Evolutionary conservation across 1,140 invertebrate genomes (phyloP).

Genomic region (Argopecten irradians): DNA sequence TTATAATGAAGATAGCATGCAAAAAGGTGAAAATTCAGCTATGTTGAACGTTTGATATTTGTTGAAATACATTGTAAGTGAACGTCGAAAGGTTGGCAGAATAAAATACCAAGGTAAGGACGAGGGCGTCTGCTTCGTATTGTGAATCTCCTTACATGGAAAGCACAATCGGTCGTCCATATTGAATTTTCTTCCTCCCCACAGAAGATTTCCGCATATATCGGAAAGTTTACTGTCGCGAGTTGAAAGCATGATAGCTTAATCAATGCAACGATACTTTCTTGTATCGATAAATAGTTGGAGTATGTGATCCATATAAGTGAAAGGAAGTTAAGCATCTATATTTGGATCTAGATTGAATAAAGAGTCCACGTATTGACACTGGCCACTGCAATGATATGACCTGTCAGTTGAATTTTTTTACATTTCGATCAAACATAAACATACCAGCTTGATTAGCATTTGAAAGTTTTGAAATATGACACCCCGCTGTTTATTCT

Average conservation of each 20-base stretch:
- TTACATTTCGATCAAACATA: too few relatives aligned
- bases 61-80: background rate
- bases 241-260: background rate
- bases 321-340: background rate
- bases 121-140: background rate
- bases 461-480: too few relatives aligned
- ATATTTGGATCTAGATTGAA: background rate
- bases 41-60: background rate
- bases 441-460: too few relatives aligned
- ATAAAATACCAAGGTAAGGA: background rate
- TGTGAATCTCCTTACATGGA: constrained; percentile 16
- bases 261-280: background rate
- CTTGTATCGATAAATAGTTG: background rate
- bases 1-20: background rate
- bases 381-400: too few relatives aligned
- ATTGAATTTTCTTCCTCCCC: constrained; percentile 21
- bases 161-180: constrained; percentile 20
- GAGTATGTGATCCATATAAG: background rate
- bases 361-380: too few relatives aligned
- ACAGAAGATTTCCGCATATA: background rate
- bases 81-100: background rate
- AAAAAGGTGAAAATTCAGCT: background rate
- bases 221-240: background rate
- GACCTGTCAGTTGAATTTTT: too few relatives aligned
- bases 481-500: too few relatives aligned